Percentiles rank a stretch among this genome's conserved stretches.
Conservation (phyloP, 2,797 vertebrate genomes). For the Pseudomugil gertrudae region DNA sequence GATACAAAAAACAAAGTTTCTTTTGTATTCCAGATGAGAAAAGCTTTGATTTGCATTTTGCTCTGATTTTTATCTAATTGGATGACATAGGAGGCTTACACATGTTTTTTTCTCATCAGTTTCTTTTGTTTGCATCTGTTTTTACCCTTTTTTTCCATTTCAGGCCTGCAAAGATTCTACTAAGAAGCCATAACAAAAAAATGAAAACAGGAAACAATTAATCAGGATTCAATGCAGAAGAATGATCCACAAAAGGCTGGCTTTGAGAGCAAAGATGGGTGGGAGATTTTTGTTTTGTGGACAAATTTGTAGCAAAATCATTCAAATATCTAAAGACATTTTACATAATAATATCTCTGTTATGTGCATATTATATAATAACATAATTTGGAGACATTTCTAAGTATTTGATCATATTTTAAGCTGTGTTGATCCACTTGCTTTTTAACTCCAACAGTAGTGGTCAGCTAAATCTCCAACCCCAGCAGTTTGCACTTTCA, state of each 20-base stretch:
- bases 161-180: neutral
- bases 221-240: neutral
- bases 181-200: neutral
- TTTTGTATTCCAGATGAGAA: neutral
- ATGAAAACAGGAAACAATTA: neutral
- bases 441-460: too few relatives aligned
- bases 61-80: neutral
- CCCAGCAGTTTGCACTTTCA: neutral
- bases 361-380: neutral
- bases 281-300: neutral
- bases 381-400: neutral
- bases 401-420: too few relatives aligned
- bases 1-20: neutral
- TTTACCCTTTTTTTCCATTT: neutral
- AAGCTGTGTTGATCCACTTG: too few relatives aligned
- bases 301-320: neutral
- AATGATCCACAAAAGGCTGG: neutral
- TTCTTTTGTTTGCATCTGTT: neutral
- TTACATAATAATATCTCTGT: neutral
- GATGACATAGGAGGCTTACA: neutral
- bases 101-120: neutral
- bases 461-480: constrained; percentile 7
- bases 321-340: neutral
- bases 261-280: neutral
- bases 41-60: neutral